Evolutionary conservation across 2,113 vertebrate genomes (phyloP).

Genomic region (Piaya cayana): DNA sequence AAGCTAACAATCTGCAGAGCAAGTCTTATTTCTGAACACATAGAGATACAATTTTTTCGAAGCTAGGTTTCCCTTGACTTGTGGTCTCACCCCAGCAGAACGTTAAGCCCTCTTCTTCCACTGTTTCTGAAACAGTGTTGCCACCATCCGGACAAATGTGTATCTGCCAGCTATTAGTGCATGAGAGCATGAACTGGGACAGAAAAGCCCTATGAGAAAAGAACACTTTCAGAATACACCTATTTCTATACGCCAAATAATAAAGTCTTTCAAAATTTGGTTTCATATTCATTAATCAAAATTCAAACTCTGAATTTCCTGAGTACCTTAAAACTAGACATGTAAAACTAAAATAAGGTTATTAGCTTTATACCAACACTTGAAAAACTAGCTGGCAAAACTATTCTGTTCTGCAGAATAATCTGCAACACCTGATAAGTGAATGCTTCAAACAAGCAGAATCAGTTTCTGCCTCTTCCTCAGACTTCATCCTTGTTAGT

Average conservation of each 20-base stretch:
- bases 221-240: neutral
- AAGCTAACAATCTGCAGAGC: neutral
- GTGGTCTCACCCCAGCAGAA: neutral
- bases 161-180: neutral
- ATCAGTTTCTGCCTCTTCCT: neutral
- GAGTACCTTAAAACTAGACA: neutral
- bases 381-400: neutral
- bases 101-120: neutral
- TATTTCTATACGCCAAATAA: neutral
- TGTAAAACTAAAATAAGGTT: neutral
- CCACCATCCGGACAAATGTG: conserved; percentile 62
- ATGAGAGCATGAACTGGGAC: fast-evolving
- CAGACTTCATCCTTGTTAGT: neutral
- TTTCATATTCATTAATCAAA: neutral
- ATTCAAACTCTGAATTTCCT: neutral
- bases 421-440: neutral
- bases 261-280: neutral
- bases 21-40: conserved; percentile 6
- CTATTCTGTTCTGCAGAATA: neutral
- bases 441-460: neutral
- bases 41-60: neutral
- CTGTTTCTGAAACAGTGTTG: conserved; percentile 44
- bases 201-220: neutral
- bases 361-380: neutral
- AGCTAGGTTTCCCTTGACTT: neutral